Percentiles rank a stretch among this genome's conserved stretches.
Evolutionary conservation across 2,113 vertebrate genomes (phyloP).

Genomic region (Oreochromis niloticus): DNA sequence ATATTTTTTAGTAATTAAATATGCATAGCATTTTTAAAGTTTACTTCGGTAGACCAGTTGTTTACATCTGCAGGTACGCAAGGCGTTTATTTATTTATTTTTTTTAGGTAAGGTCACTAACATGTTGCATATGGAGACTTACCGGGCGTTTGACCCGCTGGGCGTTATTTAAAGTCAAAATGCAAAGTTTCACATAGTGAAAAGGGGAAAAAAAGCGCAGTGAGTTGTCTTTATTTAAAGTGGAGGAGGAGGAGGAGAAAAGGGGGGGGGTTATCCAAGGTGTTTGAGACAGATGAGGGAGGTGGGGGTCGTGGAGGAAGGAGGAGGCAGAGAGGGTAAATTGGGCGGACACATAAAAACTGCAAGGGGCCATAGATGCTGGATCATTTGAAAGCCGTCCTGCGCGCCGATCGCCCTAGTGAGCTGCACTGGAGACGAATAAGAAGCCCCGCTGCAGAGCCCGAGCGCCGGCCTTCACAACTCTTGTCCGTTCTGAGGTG

Average conservation of each 20-base stretch:
- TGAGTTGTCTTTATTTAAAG: slow-evolving; percentile 28
- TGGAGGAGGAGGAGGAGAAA: not conserved
- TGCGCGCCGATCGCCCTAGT: slow-evolving; percentile 34
- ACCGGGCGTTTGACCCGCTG: not conserved
- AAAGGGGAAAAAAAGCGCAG: not conserved
- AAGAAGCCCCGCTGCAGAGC: slow-evolving; percentile 37
- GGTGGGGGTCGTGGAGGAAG: slow-evolving; percentile 14
- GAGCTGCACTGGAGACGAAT: slow-evolving; percentile 34
- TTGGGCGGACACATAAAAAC: slow-evolving; percentile 78
- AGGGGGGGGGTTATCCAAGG: slow-evolving; percentile 55
- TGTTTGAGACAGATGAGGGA: slow-evolving; percentile 56
- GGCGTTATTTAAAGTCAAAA: slow-evolving; percentile 13
- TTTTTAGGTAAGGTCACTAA: not conserved
- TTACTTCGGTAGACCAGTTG: not conserved
- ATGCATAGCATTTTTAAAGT: not conserved
- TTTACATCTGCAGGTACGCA: not conserved
- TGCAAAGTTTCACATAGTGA: slow-evolving; percentile 2
- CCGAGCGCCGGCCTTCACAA: slow-evolving; percentile 11
- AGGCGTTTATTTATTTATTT: not conserved
- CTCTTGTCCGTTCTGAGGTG: slow-evolving; percentile 9
- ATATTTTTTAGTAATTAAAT: not conserved
- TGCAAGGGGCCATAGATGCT: slow-evolving; percentile 65
- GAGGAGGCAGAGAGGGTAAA: slow-evolving; percentile 61
- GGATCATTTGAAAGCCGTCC: slow-evolving; percentile 67
- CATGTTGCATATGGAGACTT: not conserved